phyloP scores from a whole-genome alignment of 1,140 invertebrate species.

The Saccostrea echinata region DNA sequence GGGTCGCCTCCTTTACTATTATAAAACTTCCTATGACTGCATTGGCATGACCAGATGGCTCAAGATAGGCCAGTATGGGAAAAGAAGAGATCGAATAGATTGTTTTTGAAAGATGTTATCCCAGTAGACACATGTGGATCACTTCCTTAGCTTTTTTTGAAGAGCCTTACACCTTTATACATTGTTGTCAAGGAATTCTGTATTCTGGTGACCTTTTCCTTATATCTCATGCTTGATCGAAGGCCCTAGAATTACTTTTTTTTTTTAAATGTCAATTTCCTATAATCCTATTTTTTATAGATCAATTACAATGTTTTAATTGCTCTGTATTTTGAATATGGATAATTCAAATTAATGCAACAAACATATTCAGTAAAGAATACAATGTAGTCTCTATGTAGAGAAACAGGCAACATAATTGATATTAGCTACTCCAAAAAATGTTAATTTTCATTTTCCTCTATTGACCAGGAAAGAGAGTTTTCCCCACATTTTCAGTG shows the following conservation, averaged over 20 bases:
- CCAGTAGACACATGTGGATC: neutral
- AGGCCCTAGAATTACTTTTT: no score
- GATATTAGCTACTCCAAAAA: no score
- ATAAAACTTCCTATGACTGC: constrained; percentile 15
- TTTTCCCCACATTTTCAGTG: no score
- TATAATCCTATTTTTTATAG: no score
- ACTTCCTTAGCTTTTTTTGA: constrained; percentile 16
- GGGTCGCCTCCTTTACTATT: constrained; percentile 35
- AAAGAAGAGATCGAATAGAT: neutral
- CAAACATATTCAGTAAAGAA: no score
- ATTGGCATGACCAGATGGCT: constrained; percentile 39
- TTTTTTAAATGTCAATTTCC: no score
- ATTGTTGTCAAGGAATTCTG: neutral
- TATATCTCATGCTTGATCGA: neutral
- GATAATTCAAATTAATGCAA: no score
- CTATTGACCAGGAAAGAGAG: no score
- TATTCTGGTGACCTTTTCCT: neutral
- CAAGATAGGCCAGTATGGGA: constrained; percentile 30
- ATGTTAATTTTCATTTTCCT: no score
- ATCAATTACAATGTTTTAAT: neutral
- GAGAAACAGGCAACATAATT: no score
- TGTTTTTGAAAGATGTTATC: neutral
- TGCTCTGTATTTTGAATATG: neutral
- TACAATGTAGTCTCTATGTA: no score
- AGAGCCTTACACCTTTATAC: neutral